phyloP scores from a whole-genome alignment of 2,113 vertebrate genomes.

The Chauna torquata region DNA sequence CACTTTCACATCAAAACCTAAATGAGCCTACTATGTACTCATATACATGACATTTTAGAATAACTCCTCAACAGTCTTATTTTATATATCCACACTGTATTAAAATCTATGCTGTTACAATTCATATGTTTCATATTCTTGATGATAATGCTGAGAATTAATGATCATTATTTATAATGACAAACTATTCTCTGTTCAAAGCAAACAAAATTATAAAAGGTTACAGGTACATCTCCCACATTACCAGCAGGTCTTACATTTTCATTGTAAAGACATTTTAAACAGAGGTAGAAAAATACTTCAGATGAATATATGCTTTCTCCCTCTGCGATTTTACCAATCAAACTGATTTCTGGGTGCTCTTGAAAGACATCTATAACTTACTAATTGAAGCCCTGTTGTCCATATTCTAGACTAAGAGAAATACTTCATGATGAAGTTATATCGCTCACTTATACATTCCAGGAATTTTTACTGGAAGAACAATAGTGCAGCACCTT shows the following conservation, averaged over 20 bases:
- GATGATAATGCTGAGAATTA: neutral
- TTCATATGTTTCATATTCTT: neutral
- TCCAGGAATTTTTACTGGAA: neutral
- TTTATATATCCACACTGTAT: neutral
- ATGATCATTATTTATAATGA: neutral
- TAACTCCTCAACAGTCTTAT: neutral
- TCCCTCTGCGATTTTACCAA: neutral
- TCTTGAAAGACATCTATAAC: neutral
- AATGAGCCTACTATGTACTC: neutral
- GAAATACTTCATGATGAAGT: slow-evolving; percentile 28
- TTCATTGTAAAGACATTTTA: neutral
- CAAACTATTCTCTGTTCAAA: neutral
- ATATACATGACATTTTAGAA: neutral
- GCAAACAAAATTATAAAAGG: neutral
- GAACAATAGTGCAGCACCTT: neutral
- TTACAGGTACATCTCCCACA: neutral
- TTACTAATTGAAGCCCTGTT: neutral
- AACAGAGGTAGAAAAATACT: neutral
- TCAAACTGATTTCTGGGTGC: neutral
- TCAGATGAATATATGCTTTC: neutral
- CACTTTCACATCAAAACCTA: neutral
- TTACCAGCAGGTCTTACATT: neutral
- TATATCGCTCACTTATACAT: neutral
- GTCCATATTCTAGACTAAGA: neutral
- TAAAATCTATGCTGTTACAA: neutral